Base-by-base conservation (phyloP, 1,140 invertebrate species). In the Aphelinus certus region DNA sequence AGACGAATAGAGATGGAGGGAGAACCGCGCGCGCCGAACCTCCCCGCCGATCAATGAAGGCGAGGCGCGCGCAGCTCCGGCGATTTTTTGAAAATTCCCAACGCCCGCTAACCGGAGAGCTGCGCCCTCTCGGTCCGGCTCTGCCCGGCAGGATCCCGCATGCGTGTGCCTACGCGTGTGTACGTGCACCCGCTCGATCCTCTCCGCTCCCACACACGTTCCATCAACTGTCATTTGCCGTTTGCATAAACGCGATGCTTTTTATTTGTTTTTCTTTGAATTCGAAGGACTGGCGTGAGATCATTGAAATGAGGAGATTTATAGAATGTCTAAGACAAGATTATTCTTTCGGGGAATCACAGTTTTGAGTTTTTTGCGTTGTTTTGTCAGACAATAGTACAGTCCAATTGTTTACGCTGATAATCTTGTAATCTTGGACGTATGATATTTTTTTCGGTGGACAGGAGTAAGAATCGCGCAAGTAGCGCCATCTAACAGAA, bases 31-130 rank as follows among this genome's bases (percentile, higher is more conserved):
- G 10, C 58, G 75, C 68, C 75, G 78, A 79, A 81, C 79, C 79
- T 77, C 74, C 77, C 79, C 78, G 70, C 61, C 83, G 85, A 86
- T 86, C 85, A 82, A 86, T 86, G 85, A 85, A 86, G 82, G 81
- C 73, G 79, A 83, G 76, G 84, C 85, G 84, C 85, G 85, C 84
- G 85, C 85, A 86, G 75, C 80, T 81, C 51, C 77, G 79, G 70
- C 76, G 80, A 81, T 85, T 86, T 86, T 86, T 86, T 84, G 82
- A 85, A 86, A 85, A 82, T 82, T 79, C 26, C 26, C 26, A 26
- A 26, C 82, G 75, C 82, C 83, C 83, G 83, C 83, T 83, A 84
- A 85, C 83, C 74, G 81, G 42, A 76, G 73, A 71, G 51, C 73
- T 78, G 76, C 80, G 77, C 75, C 72, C 63, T 66, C 77, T 73